Evolutionary conservation across 2,113 vertebrate genomes (phyloP), one percentile per base, ranked within the genome.

Genomic region (Pantherophis guttatus): DNA sequence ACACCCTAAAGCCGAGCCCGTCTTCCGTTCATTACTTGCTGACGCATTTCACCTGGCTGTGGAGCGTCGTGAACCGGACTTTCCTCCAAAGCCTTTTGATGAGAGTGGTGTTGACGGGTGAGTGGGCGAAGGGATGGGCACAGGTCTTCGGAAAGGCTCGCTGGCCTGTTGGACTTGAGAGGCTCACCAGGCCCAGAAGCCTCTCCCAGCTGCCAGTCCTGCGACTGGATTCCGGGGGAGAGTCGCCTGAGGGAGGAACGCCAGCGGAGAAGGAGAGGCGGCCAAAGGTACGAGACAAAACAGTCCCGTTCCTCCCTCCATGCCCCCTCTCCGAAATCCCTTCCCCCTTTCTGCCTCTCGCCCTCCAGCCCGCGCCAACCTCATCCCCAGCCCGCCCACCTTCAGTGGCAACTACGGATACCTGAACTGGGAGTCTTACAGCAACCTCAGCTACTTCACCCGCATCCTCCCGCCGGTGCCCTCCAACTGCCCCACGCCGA

Each of bases 381-480:
- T 99, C 24, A 98, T 99, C 94, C 98, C 99, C 93, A 99, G 98
- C 87, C 99, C 99, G 11, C 99, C 99, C 0, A 99, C 99, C 19
- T 99, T 98, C 97, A 99, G 99, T 92, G 97, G 97, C 1, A 98
- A 97, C 0, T 98, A 99, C 0, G 98, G 97, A 85, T 99, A 99
- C 97, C 95, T 99, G 96, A 99, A 95, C 97, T 99, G 99, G 99
- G 99, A 99, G 94, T 96, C 98, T 21, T 99, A 99, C 88, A 97
- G 98, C 97, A 99, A 99, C 0, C 94, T 97, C 92, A 99, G 98
- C 94, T 99, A 99, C 62, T 99, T 98, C 95, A 99, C 99, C 1
- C 98, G 99, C 0, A 2, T 99, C 81, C 98, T 99, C 21, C 99
- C 99, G 0, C 98, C 99, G 0, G 98, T 99, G 92, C 99, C 99